Conservation (phyloP, 2,797 vertebrate species). For the Molossus alvarezi region DNA sequence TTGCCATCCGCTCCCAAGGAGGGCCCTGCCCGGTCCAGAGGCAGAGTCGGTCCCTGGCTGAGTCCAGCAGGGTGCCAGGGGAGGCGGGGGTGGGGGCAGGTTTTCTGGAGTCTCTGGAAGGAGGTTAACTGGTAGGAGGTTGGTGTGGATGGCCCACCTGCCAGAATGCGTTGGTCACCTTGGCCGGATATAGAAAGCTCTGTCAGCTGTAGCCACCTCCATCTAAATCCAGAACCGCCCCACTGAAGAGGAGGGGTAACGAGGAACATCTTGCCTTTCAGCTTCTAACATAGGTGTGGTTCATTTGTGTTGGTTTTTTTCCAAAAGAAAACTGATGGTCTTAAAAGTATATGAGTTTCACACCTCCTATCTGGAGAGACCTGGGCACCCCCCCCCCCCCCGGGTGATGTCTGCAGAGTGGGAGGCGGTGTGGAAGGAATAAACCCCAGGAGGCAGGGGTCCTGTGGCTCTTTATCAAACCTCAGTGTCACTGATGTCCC, state of each 20-base stretch:
- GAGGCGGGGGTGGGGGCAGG: accelerated
- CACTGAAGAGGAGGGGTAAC: background rate
- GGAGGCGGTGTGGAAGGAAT: accelerated
- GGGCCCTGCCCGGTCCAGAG: accelerated
- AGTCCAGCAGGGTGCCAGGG: accelerated
- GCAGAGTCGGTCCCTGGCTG: too few species aligned
- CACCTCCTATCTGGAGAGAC: background rate
- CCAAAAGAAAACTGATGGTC: background rate
- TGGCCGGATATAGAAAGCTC: background rate
- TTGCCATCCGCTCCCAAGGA: accelerated
- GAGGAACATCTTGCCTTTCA: background rate
- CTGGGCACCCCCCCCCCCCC: background rate
- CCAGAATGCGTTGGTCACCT: accelerated
- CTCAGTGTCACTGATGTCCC: accelerated
- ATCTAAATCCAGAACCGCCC: background rate
- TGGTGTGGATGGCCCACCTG: background rate
- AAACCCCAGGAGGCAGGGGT: accelerated
- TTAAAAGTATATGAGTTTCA: background rate
- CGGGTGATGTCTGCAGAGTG: background rate
- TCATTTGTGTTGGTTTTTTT: background rate
- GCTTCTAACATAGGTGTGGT: accelerated
- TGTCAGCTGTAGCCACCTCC: background rate
- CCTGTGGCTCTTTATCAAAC: background rate
- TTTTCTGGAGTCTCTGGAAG: background rate
- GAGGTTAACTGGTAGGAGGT: background rate